These are phyloP conservation scores for Ceuthmochares aereus DNA, from an alignment of 2,113 vertebrate species.

Conservation along the genomic window DNA sequence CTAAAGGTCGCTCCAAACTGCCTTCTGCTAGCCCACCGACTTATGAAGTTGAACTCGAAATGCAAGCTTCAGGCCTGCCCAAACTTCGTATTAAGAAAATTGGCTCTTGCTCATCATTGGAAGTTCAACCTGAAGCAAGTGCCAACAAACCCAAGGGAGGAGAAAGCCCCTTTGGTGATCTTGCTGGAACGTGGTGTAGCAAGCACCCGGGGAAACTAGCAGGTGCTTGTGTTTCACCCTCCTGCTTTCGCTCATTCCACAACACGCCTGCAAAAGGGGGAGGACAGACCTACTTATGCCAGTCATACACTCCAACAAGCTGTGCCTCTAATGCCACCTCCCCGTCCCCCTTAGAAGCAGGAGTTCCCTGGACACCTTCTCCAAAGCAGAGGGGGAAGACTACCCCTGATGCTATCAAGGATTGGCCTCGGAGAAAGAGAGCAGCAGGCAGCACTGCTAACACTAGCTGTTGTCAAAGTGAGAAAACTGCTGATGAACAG, in stretches of 20 bases:
- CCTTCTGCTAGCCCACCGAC: slow-evolving; percentile 49
- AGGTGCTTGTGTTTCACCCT: slow-evolving; percentile 77
- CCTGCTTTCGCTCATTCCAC: slow-evolving; percentile 78
- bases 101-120: slow-evolving; percentile 67
- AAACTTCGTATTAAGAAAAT: slow-evolving; percentile 88
- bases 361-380: slow-evolving; percentile 84
- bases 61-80: slow-evolving; percentile 89
- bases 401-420: slow-evolving; percentile 88
- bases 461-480: not conserved
- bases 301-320: slow-evolving; percentile 89
- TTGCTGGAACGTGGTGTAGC: slow-evolving; percentile 62
- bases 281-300: slow-evolving; percentile 92
- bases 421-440: slow-evolving; percentile 91
- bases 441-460: slow-evolving; percentile 66
- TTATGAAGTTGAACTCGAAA: slow-evolving; percentile 89
- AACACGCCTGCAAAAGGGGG: slow-evolving; percentile 83
- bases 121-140: slow-evolving; percentile 30
- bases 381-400: slow-evolving; percentile 85
- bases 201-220: slow-evolving; percentile 76
- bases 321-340: slow-evolving; percentile 75
- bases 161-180: slow-evolving; percentile 71
- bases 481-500: slow-evolving; percentile 47
- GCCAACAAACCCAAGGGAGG: slow-evolving; percentile 57
- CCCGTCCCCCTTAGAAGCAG: slow-evolving; percentile 68
- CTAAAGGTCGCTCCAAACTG: not conserved